phyloP scores from a whole-genome alignment of 2,888 invertebrate genomes.

The Campoplex nolae region DNA sequence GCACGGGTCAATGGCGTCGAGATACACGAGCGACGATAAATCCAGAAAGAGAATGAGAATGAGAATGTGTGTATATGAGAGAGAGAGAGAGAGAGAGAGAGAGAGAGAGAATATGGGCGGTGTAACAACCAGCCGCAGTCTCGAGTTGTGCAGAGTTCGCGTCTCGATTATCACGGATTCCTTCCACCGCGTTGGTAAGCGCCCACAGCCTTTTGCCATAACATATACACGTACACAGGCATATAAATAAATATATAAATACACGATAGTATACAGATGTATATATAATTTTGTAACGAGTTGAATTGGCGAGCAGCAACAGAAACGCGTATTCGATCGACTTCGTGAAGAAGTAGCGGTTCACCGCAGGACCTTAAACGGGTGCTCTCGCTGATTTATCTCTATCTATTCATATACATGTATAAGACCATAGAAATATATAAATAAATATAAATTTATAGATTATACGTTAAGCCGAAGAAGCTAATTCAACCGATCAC shows the following conservation, averaged over 20 bases:
- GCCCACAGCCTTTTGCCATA: constrained; percentile 14
- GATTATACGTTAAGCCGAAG: neutral
- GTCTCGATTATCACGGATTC: constrained; percentile 59
- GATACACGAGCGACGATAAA: constrained; percentile 67
- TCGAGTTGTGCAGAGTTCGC: constrained; percentile 35
- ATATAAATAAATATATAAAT: neutral
- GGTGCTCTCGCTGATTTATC: constrained; percentile 18
- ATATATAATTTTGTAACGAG: constrained; percentile 25
- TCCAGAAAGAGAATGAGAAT: constrained; percentile 32
- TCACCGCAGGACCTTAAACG: constrained; percentile 49
- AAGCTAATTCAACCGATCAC: neutral
- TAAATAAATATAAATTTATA: neutral
- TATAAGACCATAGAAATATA: neutral
- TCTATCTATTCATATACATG: neutral
- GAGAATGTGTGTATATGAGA: constrained; percentile 16
- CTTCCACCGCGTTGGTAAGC: constrained; percentile 33
- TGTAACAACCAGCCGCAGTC: constrained; percentile 39
- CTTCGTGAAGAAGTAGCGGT: constrained; percentile 31
- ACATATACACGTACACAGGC: neutral
- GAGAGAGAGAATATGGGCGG: constrained; percentile 32
- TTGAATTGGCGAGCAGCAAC: neutral
- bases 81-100: constrained; percentile 2
- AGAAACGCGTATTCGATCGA: constrained; percentile 41
- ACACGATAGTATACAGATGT: neutral
- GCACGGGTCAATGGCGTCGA: constrained; percentile 60